phyloP scores from a whole-genome alignment of 2,797 vertebrate species.

The Cuniculus paca region DNA sequence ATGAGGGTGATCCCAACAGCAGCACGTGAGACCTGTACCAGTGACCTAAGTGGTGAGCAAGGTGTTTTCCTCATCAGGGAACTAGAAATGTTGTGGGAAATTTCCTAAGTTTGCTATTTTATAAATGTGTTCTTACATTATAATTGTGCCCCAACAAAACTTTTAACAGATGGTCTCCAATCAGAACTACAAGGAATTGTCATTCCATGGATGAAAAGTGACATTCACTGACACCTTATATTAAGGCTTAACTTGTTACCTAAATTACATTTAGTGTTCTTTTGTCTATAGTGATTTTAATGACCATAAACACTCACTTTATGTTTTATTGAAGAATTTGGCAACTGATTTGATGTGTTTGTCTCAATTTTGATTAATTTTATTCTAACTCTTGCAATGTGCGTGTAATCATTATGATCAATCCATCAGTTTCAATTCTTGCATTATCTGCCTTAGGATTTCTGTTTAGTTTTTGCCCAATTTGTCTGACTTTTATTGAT shows the following conservation, averaged over 20 bases:
- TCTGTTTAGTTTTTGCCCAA: constrained; percentile 13
- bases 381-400: neutral
- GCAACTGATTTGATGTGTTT: neutral
- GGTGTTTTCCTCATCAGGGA: no score
- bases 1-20: no score
- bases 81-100: no score
- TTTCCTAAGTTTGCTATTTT: no score
- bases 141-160: no score
- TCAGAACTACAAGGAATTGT: neutral
- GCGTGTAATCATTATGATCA: neutral
- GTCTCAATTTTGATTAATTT: neutral
- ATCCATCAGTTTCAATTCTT: neutral
- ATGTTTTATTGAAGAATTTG: neutral
- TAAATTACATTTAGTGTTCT: neutral
- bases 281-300: neutral
- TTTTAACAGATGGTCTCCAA: neutral
- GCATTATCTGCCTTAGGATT: neutral
- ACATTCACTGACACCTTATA: neutral
- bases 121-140: no score
- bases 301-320: neutral
- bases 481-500: neutral
- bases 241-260: neutral
- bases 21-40: no score
- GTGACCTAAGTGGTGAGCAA: no score
- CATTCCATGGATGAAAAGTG: neutral